These are phyloP conservation scores for Heliornis fulica DNA, from an alignment of 2,113 vertebrate genomes.

Conservation along the genomic window DNA sequence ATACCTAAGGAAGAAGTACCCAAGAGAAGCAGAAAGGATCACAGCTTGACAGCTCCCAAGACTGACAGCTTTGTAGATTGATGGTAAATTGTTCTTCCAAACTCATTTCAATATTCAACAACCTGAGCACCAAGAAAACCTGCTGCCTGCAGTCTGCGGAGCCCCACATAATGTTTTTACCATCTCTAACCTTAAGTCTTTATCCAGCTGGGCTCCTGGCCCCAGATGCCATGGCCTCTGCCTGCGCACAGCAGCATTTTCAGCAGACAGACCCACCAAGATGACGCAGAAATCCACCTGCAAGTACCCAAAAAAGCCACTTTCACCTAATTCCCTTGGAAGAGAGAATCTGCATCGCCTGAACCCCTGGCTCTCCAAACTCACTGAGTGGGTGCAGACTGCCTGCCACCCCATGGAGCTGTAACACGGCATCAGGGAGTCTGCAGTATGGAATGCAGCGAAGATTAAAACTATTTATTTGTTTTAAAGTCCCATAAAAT, in stretches of 20 bases:
- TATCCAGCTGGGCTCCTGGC: background rate
- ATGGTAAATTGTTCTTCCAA: background rate
- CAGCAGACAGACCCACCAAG: background rate
- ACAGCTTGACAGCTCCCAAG: background rate
- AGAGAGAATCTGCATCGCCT: accelerated
- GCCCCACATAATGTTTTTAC: background rate
- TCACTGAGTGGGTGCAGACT: background rate
- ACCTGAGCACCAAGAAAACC: background rate
- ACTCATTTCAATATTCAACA: background rate
- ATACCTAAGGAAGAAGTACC: background rate
- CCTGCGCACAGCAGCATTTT: background rate
- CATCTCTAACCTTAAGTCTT: background rate
- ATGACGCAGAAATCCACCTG: background rate
- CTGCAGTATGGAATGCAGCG: background rate
- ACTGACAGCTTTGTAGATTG: background rate
- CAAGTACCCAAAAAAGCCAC: background rate
- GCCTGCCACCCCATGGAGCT: background rate
- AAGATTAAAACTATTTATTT: background rate
- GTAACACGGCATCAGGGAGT: background rate
- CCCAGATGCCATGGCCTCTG: background rate
- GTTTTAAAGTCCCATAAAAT: background rate
- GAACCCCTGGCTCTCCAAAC: background rate
- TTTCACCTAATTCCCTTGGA: background rate
- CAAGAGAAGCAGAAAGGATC: background rate
- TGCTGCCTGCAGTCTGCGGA: background rate